Base-by-base conservation (phyloP, 2,888 invertebrate genomes). In the Protula sp. region DNA sequence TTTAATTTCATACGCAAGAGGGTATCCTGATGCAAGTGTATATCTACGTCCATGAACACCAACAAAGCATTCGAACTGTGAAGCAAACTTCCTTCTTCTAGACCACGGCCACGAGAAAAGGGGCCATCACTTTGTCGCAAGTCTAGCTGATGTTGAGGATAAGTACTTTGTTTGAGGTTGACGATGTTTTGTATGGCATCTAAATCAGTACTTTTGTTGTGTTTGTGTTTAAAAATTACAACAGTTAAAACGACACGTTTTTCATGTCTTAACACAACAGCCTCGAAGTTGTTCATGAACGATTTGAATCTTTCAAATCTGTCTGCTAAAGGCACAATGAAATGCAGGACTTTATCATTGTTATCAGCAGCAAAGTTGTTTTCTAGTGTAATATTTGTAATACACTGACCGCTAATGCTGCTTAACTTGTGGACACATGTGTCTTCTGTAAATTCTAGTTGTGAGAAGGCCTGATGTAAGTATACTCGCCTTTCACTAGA, bases 1-100 rank as follows among this genome's bases (percentile, higher is more conserved):
- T 83, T 83, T 45, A 74, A 65, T 38, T 81, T 75, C 57, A 83
- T 88, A 65, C 94, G 84, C 61, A 88, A 84, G 29, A 99, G 83
- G 24, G 89, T 87, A 63, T 87, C 85, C 38, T 83, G 82, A 64
- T 87, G 88, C 76, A 97, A 92, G 71, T 89, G 85, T 83, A 99
- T 94, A 80, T 98, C 98, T 1, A 98, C 97, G 80, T 99, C 98
- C 45, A 97, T 87, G 78, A 98, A 94, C 76, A 97, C 89, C 70
- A 95, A 83, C 61, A 95, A 82, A 71, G 89, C 87, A 57, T 88
- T 86, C 50, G 85, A 83, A 0, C 84, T 82, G 50, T 79, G 76
- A 27, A 72, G 66, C 29, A 69, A 65, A 26, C 74, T 72, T 3
- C 80, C 81, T 31, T 75, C 63, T 60, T 77, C 74, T 9, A 80